Conservation (phyloP, 2,888 invertebrate genomes). For the Cephus spinipes region DNA sequence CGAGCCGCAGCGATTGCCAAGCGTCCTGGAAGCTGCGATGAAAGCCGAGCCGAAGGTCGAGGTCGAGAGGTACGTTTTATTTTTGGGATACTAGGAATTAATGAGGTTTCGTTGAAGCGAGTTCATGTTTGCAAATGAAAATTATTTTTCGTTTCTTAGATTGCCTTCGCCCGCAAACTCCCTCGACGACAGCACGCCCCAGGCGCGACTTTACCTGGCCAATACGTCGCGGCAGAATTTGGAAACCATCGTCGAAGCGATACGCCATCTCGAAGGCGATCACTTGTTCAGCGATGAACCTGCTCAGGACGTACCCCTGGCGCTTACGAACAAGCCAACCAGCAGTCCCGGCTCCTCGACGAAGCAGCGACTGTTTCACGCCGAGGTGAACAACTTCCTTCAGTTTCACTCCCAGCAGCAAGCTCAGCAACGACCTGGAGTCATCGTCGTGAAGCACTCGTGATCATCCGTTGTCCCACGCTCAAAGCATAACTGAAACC, state of each 20-base stretch:
- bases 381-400: constrained; percentile 74
- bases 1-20: constrained; percentile 70
- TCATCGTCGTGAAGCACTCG: constrained; percentile 90
- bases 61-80: constrained; percentile 65
- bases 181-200: constrained; percentile 67
- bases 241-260: constrained; percentile 98
- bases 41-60: constrained; percentile 90
- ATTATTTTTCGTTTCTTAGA: constrained; percentile 61
- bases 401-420: constrained; percentile 70
- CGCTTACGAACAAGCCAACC: constrained; percentile 60
- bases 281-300: constrained; percentile 88
- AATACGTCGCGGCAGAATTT: constrained; percentile 92
- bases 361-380: constrained; percentile 67
- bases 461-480: constrained; percentile 65
- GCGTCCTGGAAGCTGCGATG: constrained; percentile 86
- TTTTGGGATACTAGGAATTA: neutral
- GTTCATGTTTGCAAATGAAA: neutral
- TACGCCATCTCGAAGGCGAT: constrained; percentile 96
- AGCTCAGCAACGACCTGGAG: constrained; percentile 80
- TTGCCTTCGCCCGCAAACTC: constrained; percentile 71
- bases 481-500: constrained; percentile 19
- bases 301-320: constrained; percentile 61
- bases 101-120: neutral
- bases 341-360: constrained; percentile 46
- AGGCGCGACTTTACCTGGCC: constrained; percentile 70